phyloP scores from a whole-genome alignment of 2,113 vertebrate species.

The Oxygymnocypris stewartii region DNA sequence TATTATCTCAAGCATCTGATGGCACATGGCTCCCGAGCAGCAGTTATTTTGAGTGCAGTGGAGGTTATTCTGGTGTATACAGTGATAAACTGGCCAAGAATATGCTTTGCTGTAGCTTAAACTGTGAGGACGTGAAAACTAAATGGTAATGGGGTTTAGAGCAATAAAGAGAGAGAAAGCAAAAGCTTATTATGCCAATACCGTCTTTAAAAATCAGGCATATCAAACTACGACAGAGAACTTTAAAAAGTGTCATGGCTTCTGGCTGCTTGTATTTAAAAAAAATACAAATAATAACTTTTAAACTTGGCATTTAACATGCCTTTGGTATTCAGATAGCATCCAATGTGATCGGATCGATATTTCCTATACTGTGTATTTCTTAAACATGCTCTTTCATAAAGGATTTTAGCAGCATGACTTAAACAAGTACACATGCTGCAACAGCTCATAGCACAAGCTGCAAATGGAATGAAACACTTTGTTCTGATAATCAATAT shows the following conservation, averaged over 20 bases:
- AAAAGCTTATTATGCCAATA: background rate
- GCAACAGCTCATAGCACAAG: background rate
- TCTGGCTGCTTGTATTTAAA: no score
- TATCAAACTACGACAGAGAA: background rate
- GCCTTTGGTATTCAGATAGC: no score
- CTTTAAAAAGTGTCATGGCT: no score
- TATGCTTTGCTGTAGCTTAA: background rate
- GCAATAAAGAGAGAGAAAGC: background rate
- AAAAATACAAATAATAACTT: no score
- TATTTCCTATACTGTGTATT: background rate
- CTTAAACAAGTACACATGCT: background rate
- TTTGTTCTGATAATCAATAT: constrained; percentile 16
- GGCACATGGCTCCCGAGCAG: constrained; percentile 3
- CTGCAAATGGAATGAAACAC: background rate
- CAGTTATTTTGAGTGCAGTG: constrained; percentile 35
- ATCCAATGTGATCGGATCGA: no score
- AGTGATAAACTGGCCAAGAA: constrained; percentile 7
- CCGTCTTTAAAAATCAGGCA: background rate
- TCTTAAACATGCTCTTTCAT: background rate
- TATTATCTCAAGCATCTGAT: constrained; percentile 24
- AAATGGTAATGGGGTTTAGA: background rate
- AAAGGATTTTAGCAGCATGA: background rate
- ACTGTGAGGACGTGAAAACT: background rate
- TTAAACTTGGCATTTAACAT: no score
- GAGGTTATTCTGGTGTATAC: constrained; percentile 18